These are phyloP conservation scores for Lasioglossum lativentre DNA, from an alignment of 2,888 invertebrate genomes.

Conservation along the genomic window DNA sequence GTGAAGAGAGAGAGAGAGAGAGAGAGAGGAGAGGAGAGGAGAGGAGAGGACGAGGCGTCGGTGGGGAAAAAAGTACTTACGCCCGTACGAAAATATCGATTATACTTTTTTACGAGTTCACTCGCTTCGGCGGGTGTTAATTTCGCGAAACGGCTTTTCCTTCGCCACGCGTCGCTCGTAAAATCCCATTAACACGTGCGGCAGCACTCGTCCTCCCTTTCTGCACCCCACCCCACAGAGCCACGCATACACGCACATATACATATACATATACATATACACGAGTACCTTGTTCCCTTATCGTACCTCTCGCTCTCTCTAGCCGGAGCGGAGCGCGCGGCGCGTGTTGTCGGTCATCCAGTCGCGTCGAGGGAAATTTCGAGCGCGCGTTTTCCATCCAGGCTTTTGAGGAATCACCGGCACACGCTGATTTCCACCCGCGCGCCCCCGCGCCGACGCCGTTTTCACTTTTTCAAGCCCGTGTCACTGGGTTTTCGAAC, in stretches of 20 bases:
- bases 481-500: conserved; percentile 13
- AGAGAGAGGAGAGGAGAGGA: not conserved
- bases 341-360: conserved; percentile 4
- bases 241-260: not conserved
- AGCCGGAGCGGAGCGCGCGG: not conserved
- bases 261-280: not conserved
- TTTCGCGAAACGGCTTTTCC: conserved; percentile 73
- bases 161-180: conserved; percentile 72
- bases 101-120: conserved; percentile 75
- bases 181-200: conserved; percentile 75
- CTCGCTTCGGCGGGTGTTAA: conserved; percentile 75
- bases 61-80: conserved; percentile 60
- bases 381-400: conserved; percentile 50
- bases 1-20: not conserved
- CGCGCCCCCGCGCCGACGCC: not conserved
- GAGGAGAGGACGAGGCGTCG: not conserved
- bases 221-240: not conserved
- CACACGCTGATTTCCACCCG: conserved; percentile 53
- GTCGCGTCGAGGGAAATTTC: conserved; percentile 45
- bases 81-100: conserved; percentile 77
- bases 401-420: conserved; percentile 49
- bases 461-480: conserved; percentile 50
- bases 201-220: conserved; percentile 46
- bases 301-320: not conserved
- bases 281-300: conserved; percentile 1